phyloP scores from a whole-genome alignment of 1,140 invertebrate species.

The Lasaia peninsularis region DNA sequence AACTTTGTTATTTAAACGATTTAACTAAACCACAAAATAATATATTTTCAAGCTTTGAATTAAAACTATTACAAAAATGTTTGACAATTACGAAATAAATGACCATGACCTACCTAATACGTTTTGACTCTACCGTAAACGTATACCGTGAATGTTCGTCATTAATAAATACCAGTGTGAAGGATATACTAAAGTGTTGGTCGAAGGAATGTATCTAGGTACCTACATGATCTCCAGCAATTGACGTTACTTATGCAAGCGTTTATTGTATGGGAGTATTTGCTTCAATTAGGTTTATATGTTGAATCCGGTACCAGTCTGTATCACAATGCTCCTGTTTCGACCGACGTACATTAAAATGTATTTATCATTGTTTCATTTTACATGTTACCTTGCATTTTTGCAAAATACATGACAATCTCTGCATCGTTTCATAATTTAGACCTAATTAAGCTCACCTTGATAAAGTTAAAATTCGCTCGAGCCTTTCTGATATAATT shows the following conservation, averaged over 20 bases:
- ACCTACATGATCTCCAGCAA: constrained; percentile 28
- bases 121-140: neutral
- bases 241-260: constrained; percentile 31
- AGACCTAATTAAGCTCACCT: neutral
- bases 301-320: constrained; percentile 33
- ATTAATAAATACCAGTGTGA: constrained; percentile 15
- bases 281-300: constrained; percentile 41
- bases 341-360: neutral
- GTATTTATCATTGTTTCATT: neutral
- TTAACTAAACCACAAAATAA: no score
- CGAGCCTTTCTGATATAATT: neutral
- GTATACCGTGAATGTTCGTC: neutral
- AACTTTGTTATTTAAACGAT: no score
- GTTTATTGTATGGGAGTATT: constrained; percentile 36
- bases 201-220: constrained; percentile 18
- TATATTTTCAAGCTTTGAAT: neutral
- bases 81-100: no score
- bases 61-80: neutral
- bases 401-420: neutral
- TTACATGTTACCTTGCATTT: neutral
- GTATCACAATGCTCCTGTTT: constrained; percentile 18
- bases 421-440: neutral
- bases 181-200: constrained; percentile 22
- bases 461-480: neutral
- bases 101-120: constrained; percentile 46